Percentiles rank a stretch among this genome's conserved stretches.
Conservation (phyloP, 2,888 invertebrate species). For the Chydorus sphaericus region DNA sequence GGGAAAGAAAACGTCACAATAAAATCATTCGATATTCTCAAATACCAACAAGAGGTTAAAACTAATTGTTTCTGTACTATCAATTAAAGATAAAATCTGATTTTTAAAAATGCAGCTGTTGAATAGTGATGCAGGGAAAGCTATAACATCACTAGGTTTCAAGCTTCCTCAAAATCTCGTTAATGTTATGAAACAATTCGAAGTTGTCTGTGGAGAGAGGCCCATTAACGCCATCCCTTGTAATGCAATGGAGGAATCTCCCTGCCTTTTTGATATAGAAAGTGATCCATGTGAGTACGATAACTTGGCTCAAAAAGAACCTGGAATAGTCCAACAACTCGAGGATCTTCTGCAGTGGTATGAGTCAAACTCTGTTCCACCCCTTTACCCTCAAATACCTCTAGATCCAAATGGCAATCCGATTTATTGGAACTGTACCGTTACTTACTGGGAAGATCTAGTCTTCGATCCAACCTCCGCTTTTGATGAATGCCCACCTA, state of each 20-base stretch:
- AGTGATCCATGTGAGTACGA: conserved; percentile 73
- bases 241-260: conserved; percentile 27
- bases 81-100: too few relatives aligned
- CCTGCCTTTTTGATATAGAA: conserved; percentile 66
- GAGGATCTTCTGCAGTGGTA: conserved; percentile 37
- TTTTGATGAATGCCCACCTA: too few relatives aligned
- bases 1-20: too few relatives aligned
- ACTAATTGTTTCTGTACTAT: too few relatives aligned
- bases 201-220: conserved; percentile 36
- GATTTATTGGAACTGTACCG: conserved; percentile 15
- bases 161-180: conserved; percentile 30
- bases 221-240: neutral
- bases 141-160: conserved; percentile 38
- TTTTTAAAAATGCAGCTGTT: conserved; percentile 32
- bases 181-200: conserved; percentile 35
- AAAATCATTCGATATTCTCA: too few relatives aligned
- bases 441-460: conserved; percentile 16
- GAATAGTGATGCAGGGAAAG: conserved; percentile 38
- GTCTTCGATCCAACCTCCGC: too few relatives aligned
- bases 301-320: conserved; percentile 54
- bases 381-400: conserved; percentile 14
- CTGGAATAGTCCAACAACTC: conserved; percentile 40
- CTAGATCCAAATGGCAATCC: conserved; percentile 15
- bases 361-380: conserved; percentile 11
- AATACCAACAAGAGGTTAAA: too few relatives aligned